These are phyloP conservation scores for Polypedilum pembai DNA, from an alignment of 1,140 invertebrate genomes.

Conservation along the genomic window DNA sequence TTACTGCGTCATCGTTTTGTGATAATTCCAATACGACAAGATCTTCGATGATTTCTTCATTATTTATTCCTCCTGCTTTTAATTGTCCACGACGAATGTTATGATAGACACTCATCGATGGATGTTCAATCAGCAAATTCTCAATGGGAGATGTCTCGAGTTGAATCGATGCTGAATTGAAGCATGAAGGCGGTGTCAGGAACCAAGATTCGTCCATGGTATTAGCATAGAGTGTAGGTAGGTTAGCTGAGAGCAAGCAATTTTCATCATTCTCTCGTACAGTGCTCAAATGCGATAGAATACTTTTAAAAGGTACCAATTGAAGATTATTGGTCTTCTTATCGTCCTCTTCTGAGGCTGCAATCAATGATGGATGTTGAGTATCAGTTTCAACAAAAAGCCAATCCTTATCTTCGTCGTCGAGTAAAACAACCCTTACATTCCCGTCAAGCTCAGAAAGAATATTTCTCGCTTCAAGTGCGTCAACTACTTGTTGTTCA, in stretches of 20 bases:
- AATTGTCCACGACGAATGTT: background rate
- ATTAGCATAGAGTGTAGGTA: background rate
- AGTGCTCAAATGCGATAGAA: constrained; percentile 24
- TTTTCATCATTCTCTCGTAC: constrained; percentile 5
- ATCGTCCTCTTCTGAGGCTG: background rate
- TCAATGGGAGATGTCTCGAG: background rate
- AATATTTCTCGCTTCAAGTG: background rate
- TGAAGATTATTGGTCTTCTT: background rate
- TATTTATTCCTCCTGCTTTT: background rate
- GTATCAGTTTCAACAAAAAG: constrained; percentile 1
- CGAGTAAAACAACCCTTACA: background rate
- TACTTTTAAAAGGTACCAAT: constrained; percentile 24
- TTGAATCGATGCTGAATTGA: constrained; percentile 6
- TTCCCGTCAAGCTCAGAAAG: background rate
- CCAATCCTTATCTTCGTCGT: constrained; percentile 23
- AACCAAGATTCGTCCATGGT: constrained; percentile 1
- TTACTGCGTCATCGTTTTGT: constrained; percentile 1
- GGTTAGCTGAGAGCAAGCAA: background rate
- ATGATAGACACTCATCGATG: constrained; percentile 3
- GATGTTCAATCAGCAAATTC: constrained; percentile 22
- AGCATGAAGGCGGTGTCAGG: background rate
- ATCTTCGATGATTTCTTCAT: background rate
- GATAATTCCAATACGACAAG: constrained; percentile 15
- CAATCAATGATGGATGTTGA: background rate
- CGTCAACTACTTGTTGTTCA: background rate